Percentiles rank a stretch among this genome's conserved stretches.
Conservation (phyloP, 2,888 invertebrate species). For the Entomobrya proxima region DNA sequence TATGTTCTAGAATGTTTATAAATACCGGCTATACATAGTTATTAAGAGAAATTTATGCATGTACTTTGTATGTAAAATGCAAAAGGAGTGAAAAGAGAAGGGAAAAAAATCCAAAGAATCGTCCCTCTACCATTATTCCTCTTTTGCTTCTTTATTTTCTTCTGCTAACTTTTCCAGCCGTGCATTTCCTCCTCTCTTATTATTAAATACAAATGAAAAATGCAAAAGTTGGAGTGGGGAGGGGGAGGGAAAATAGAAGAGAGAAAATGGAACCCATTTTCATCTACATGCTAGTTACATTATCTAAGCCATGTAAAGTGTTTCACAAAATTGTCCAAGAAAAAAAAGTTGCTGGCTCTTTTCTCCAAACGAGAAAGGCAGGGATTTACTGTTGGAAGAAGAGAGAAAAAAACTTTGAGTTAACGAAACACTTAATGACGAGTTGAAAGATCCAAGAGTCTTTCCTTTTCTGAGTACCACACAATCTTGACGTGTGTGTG, state of each 20-base stretch:
- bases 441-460: constrained; percentile 46
- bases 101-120: constrained; percentile 9
- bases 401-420: not conserved
- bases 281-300: constrained; percentile 43
- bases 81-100: not conserved
- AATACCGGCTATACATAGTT: not conserved
- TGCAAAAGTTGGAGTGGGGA: constrained; percentile 47
- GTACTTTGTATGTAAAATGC: constrained; percentile 22
- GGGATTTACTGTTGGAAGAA: constrained; percentile 21
- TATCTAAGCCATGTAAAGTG: constrained; percentile 34
- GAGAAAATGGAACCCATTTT: constrained; percentile 44
- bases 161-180: constrained; percentile 11
- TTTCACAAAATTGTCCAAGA: constrained; percentile 35
- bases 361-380: not conserved
- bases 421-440: constrained; percentile 50
- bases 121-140: not conserved
- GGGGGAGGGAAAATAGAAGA: not conserved
- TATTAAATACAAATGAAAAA: constrained; percentile 60
- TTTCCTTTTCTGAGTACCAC: not conserved
- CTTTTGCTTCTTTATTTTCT: constrained; percentile 1
- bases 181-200: constrained; percentile 5
- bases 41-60: constrained; percentile 39
- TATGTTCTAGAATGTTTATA: constrained; percentile 24
- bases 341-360: constrained; percentile 7
- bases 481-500: constrained; percentile 27